Evolutionary conservation across 2,797 vertebrate species (phyloP), one percentile per base, ranked within the genome.

Genomic region (Phoeniculus purpureus): DNA sequence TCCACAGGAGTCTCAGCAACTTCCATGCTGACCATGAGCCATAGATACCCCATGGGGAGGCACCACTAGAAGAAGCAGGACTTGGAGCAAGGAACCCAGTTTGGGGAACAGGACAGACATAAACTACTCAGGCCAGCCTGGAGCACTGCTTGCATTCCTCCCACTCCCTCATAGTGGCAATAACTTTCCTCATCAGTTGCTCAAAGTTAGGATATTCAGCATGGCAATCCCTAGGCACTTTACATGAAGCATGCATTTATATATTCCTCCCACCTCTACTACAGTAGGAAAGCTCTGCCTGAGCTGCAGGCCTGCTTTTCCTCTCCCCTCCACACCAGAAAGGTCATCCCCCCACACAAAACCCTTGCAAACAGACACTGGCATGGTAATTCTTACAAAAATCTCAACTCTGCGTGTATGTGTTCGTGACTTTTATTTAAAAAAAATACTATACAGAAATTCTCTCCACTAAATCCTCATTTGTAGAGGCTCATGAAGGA

Each of bases 41-140:
- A 16, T 0, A 0, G 26, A 51, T 45, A 91, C 21, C 50, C 64
- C 45, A 50, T 1, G 0, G 54, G 45, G 60, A 76, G 29, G 21
- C 37, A 70, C 7, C 2, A 0, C 50, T 15, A 79, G 34, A 54
- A 84, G 72, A 80, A 60, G 25, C 6, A 62, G 7, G 56, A 52
- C 56, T 60, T 0, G 0, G 25, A 68, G 48, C 29, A 56, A 86
- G 52, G 29, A 78, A 40, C 6, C 5, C 27, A 21, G 8, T 55
- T 5, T 48, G 43, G 14, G 20, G 32, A 68, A 72, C 5, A 0
- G 11, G 23, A 45, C 6, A 89, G 21, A 73, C 40, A 55, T 10
- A 61, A 78, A 51, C 27, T 27, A 80, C 9, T 8, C 22, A 55
- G 27, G 32, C 12, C 17, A 76, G 21, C 6, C 68, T 62, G 21